Base-by-base conservation (phyloP, 2,888 invertebrate genomes). In the Oscheius sp. region DNA sequence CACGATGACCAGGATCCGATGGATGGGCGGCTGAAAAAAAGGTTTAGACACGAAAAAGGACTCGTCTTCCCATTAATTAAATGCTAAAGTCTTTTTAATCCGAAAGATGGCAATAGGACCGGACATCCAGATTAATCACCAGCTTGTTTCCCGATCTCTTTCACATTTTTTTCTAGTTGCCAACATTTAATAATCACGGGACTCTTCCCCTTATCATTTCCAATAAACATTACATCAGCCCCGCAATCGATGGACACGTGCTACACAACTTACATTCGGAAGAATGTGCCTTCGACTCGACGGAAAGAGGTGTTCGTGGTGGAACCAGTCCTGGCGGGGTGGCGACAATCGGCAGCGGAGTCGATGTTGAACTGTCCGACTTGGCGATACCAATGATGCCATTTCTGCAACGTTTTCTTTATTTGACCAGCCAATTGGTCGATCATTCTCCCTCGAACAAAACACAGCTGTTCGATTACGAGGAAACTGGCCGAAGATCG, bases 201-300 rank as follows among this genome's bases (percentile, higher is more conserved):
- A n/a, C n/a, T n/a, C n/a, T n/a, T n/a, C n/a, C n/a, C n/a, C n/a
- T n/a, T n/a, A n/a, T n/a, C n/a, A n/a, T n/a, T n/a, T n/a, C n/a
- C n/a, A n/a, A n/a, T n/a, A n/a, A n/a, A n/a, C n/a, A n/a, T n/a
- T n/a, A n/a, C n/a, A n/a, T n/a, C n/a, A n/a, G n/a, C n/a, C n/a
- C n/a, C n/a, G n/a, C n/a, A n/a, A n/a, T n/a, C n/a, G n/a, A n/a
- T n/a, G n/a, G n/a, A n/a, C n/a, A n/a, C n/a, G n/a, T n/a, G n/a
- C n/a, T n/a, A n/a, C n/a, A n/a, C n/a, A 59, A 36, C 64, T 64
- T 30, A 64, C 64, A 64, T 64, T 64, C 64, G 14, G 64, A 38
- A 6, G 64, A 64, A 32, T 64, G 64, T 50, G 51, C 32, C 26
- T 64, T 64, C 6, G 64, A 64, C 30, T 64, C 64, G 54, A 51